Evolutionary conservation across 2,888 invertebrate genomes (phyloP), one percentile per base, ranked within the genome.

Genomic region (Ctena decussata): DNA sequence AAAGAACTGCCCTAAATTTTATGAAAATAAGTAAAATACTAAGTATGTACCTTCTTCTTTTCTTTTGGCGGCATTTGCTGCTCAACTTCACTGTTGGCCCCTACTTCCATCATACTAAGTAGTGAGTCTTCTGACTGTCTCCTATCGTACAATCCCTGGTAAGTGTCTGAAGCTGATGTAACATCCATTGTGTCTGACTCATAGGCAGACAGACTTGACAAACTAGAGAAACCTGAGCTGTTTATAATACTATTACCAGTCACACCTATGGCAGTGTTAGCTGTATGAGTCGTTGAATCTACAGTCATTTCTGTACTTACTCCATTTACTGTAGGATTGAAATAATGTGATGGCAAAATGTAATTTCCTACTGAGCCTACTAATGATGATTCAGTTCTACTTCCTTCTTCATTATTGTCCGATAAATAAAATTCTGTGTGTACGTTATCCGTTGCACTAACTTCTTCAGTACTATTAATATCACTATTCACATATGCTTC

Each of bases 121-220:
- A 80, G 41, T 0, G 80, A 84, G 24, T 90, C 90, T 24, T 87
- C 86, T 41, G 80, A 77, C 53, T 77, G 73, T n/a, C 86, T 71
- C 6, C 74, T 77, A 32, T 86, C 84, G 35, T 90, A 89, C 39
- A 75, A n/a, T 21, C 57, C 75, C 12, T 35, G 65, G 24, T 35
- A 65, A 21, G 76, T 39, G 18, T 89, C 89, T 11, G 89, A 85
- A 6, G 86, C 89, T 21, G 89, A 89, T 5, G 89, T 83, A 12
- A 89, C 89, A 78, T 89, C 89, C 89, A 89, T 89, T 1, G 89
- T 86, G 73, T 89, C 89, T 30, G 86, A 89, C 70, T 89, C 89
- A 53, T 89, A 86, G 6, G 73, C 41, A 15, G 82, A 60, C 53
- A 80, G 32, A 18, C 37, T 57, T 12, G 80, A 39, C 3, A 81